phyloP scores from a whole-genome alignment of 35 echinoderm and acorn worm genomes.

The Apostichopus japonicus region DNA sequence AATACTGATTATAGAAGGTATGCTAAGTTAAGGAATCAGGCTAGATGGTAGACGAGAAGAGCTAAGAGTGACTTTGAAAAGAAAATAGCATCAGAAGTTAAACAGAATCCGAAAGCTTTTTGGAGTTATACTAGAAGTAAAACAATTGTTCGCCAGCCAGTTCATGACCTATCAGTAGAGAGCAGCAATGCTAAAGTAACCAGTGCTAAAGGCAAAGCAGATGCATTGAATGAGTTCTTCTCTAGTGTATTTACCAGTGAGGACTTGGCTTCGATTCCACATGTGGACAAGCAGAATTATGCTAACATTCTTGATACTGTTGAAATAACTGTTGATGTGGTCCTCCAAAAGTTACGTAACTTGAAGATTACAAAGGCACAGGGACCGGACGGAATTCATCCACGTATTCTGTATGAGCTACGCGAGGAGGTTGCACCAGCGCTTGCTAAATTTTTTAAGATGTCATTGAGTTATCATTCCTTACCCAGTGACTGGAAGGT shows the following conservation, averaged over 20 bases:
- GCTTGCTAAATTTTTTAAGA: not conserved
- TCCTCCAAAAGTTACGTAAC: no score
- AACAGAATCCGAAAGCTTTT: not conserved
- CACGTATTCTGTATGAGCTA: slow-evolving; percentile 4
- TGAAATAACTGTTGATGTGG: not conserved
- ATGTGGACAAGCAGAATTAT: not conserved
- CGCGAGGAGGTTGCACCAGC: not conserved
- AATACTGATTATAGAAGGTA: not conserved
- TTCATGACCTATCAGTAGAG: not conserved
- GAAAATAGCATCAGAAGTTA: not conserved
- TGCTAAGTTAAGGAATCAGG: not conserved
- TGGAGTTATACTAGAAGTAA: not conserved
- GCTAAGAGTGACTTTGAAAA: not conserved
- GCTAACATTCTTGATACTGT: no score
- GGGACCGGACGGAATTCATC: not conserved
- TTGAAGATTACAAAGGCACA: no score
- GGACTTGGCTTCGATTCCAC: not conserved
- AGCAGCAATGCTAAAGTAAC: not conserved
- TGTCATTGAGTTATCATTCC: not conserved
- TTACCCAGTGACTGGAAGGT: not conserved
- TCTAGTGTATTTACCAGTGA: not conserved
- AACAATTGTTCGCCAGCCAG: not conserved
- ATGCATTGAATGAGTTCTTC: not conserved
- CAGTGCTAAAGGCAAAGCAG: not conserved
- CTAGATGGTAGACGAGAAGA: not conserved